Evolutionary conservation across 1,140 invertebrate species (phyloP).

Genomic region (Drosophila sechellia): DNA sequence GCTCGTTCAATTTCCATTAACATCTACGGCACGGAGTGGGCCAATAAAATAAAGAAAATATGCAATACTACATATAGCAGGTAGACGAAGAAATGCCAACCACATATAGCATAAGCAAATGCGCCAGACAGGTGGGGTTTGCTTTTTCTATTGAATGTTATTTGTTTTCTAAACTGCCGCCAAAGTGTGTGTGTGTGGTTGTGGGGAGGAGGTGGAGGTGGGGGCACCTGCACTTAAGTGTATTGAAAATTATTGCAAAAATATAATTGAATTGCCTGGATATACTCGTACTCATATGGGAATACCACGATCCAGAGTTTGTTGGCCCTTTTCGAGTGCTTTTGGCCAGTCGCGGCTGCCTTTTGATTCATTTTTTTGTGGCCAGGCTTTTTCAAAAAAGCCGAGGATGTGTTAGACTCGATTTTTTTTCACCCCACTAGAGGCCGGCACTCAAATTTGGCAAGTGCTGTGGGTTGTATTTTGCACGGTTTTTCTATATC

Average conservation of each 20-base stretch:
- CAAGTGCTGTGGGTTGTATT: conserved; percentile 12
- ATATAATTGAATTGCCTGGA: conserved; percentile 79
- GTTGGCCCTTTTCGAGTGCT: conserved; percentile 46
- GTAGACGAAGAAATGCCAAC: conserved; percentile 33
- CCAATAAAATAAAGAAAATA: conserved; percentile 77
- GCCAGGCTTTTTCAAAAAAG: not conserved
- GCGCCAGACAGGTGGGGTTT: conserved; percentile 26
- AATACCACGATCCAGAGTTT: conserved; percentile 36
- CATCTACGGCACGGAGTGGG: conserved; percentile 53
- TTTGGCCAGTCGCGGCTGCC: conserved; percentile 40
- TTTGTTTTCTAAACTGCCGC: conserved; percentile 80
- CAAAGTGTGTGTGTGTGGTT: conserved; percentile 26
- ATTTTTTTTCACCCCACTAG: conserved; percentile 15
- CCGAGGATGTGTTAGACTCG: conserved; percentile 19
- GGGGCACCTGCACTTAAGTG: conserved; percentile 75
- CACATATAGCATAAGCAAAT: conserved; percentile 53
- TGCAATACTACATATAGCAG: conserved; percentile 43
- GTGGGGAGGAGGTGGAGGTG: not conserved
- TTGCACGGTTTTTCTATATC: not conserved
- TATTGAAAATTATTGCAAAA: conserved; percentile 84
- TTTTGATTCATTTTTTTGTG: conserved; percentile 75
- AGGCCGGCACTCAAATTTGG: conserved; percentile 42
- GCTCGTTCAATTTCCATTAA: conserved; percentile 78
- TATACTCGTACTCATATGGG: conserved; percentile 23
- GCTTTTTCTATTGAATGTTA: conserved; percentile 64